phyloP scores from a whole-genome alignment of 2,113 vertebrate genomes.

The Heterocephalus glaber region DNA sequence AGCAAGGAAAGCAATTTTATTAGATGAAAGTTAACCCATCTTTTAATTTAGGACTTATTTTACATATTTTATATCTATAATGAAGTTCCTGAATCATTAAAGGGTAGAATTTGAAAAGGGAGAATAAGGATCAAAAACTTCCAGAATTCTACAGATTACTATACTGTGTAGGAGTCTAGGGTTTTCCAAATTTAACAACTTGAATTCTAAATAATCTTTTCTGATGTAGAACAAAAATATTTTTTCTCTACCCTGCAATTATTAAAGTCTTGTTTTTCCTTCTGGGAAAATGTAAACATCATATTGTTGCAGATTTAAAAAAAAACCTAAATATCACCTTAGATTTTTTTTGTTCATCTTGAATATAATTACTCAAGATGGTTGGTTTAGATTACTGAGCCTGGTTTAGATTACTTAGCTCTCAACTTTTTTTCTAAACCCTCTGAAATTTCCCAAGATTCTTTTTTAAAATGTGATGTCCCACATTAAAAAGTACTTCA shows the following conservation, averaged over 20 bases:
- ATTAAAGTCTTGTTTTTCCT: background rate
- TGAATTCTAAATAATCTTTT: conserved; percentile 10
- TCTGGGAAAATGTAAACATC: background rate
- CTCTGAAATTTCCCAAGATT: conserved; percentile 4
- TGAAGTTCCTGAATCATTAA: background rate
- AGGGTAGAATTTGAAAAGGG: background rate
- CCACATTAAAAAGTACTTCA: background rate
- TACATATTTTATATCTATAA: background rate
- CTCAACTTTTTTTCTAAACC: background rate
- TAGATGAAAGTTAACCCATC: background rate
- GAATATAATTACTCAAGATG: background rate
- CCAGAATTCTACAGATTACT: background rate
- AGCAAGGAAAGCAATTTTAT: background rate
- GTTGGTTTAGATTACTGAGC: background rate
- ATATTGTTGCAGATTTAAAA: background rate
- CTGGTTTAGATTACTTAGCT: background rate
- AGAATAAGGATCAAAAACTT: background rate
- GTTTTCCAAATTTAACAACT: background rate
- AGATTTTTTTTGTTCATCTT: background rate
- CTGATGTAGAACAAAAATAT: background rate
- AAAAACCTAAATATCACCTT: background rate
- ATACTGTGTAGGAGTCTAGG: background rate
- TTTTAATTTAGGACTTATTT: background rate
- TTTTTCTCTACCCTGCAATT: background rate
- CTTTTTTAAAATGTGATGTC: background rate